phyloP scores from a whole-genome alignment of 2,888 invertebrate genomes.

The Cynaeus angustus region DNA sequence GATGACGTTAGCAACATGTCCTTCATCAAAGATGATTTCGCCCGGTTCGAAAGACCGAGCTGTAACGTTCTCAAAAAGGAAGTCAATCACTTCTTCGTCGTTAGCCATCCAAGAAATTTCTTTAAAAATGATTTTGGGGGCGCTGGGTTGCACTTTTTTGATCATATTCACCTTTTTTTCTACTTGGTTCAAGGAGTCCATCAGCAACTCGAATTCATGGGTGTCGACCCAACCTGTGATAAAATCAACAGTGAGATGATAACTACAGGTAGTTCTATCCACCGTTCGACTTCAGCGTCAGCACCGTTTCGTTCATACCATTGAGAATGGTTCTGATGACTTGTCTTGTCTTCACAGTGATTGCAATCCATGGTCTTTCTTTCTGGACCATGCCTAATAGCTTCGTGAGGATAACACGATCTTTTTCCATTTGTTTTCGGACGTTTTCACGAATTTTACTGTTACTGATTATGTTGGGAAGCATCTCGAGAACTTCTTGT shows the following conservation, averaged over 20 bases:
- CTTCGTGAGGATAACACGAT: constrained; percentile 7
- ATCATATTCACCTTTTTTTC: constrained; percentile 25
- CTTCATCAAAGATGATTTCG: constrained; percentile 59
- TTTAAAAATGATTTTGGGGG: constrained; percentile 70
- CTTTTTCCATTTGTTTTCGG: constrained; percentile 21
- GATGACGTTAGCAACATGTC: constrained; percentile 68
- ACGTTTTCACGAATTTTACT: constrained; percentile 35
- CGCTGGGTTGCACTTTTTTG: constrained; percentile 71
- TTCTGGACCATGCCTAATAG: constrained; percentile 22
- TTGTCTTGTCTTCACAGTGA: constrained; percentile 79
- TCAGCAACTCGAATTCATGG: constrained; percentile 1
- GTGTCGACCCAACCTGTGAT: constrained; percentile 56
- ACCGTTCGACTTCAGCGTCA: constrained; percentile 74
- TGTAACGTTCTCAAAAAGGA: constrained; percentile 47
- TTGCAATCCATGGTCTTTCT: constrained; percentile 74
- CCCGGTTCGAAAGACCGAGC: constrained; percentile 54
- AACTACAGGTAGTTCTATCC: too few relatives aligned
- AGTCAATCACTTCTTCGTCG: constrained; percentile 42
- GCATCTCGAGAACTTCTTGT: constrained; percentile 38
- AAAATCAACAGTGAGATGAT: too few relatives aligned
- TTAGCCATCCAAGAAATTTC: constrained; percentile 58
- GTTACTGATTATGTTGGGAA: constrained; percentile 44
- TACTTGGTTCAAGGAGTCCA: not conserved
- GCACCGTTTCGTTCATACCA: constrained; percentile 74
- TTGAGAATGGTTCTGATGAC: constrained; percentile 77